A percentile compares a stretch with the other conserved stretches of the same genome.
Conservation (phyloP, 2,113 vertebrate genomes). For the Alexandromys fortis region DNA sequence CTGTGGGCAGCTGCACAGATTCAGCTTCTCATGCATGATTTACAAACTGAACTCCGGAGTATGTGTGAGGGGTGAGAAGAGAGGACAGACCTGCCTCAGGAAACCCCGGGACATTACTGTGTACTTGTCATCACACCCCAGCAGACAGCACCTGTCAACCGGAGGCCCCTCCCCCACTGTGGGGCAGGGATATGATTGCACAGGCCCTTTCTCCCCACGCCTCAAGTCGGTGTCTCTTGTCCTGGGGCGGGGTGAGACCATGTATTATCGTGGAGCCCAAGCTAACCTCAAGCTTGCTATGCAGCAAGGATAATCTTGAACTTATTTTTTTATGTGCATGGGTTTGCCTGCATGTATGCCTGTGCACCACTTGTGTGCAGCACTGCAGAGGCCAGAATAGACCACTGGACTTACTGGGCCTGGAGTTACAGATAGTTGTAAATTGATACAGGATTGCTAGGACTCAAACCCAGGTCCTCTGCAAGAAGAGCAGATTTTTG, state of each 20-base stretch:
- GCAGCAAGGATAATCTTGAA: background rate
- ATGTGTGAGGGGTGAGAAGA: background rate
- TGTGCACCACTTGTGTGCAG: background rate
- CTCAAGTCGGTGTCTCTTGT: background rate
- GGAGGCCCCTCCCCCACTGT: background rate
- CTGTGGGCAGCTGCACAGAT: background rate
- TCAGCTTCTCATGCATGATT: background rate
- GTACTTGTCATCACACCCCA: background rate
- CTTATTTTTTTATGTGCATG: background rate
- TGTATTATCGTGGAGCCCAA: background rate
- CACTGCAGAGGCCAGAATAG: background rate
- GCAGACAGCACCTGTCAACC: accelerated
- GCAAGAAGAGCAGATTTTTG: background rate
- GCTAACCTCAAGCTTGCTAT: background rate
- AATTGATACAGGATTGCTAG: background rate
- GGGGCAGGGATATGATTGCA: accelerated
- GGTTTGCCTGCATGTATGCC: background rate
- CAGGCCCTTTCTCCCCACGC: background rate
- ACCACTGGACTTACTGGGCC: background rate
- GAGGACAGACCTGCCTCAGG: background rate
- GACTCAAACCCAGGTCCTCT: background rate
- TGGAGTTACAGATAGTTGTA: background rate
- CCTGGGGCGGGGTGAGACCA: background rate
- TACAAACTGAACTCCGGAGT: background rate
- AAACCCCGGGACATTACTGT: accelerated